phyloP scores from a whole-genome alignment of 2,113 vertebrate species.

The Phalacrocorax brasilianus region DNA sequence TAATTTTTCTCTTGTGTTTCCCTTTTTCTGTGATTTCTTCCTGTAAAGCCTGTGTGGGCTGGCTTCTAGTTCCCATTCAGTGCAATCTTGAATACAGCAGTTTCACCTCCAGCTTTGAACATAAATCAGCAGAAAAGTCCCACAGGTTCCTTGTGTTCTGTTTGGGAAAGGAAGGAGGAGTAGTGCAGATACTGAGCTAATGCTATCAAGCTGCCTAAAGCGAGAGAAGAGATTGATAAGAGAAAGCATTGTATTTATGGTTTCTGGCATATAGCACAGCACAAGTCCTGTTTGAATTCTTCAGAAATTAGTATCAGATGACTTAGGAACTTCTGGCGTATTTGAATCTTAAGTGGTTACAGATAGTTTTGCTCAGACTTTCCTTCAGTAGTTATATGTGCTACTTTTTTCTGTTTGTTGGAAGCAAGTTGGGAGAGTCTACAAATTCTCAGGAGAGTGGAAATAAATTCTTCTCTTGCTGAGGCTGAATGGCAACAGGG shows the following conservation, averaged over 20 bases:
- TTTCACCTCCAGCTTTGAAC: conserved; percentile 8
- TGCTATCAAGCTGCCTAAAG: background rate
- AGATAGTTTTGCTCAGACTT: conserved; percentile 38
- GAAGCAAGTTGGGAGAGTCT: background rate
- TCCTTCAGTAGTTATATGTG: background rate
- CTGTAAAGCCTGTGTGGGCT: conserved; percentile 20
- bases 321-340: conserved; percentile 24
- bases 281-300: conserved; percentile 44
- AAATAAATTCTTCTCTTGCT: background rate
- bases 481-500: background rate
- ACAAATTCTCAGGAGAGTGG: background rate
- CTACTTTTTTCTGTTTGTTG: background rate
- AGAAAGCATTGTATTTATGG: conserved; percentile 33
- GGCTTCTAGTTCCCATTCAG: background rate
- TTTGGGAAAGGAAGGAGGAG: background rate
- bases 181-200: background rate
- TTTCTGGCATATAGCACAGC: conserved; percentile 16
- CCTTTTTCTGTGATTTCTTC: conserved; percentile 1
- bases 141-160: background rate
- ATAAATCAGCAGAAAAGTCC: background rate
- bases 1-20: background rate
- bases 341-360: conserved; percentile 52
- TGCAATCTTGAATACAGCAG: background rate
- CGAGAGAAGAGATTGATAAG: conserved; percentile 21
- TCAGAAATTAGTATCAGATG: conserved; percentile 63